These are phyloP conservation scores for Archips crataeganus DNA, from an alignment of 2,888 invertebrate genomes.

Conservation along the genomic window DNA sequence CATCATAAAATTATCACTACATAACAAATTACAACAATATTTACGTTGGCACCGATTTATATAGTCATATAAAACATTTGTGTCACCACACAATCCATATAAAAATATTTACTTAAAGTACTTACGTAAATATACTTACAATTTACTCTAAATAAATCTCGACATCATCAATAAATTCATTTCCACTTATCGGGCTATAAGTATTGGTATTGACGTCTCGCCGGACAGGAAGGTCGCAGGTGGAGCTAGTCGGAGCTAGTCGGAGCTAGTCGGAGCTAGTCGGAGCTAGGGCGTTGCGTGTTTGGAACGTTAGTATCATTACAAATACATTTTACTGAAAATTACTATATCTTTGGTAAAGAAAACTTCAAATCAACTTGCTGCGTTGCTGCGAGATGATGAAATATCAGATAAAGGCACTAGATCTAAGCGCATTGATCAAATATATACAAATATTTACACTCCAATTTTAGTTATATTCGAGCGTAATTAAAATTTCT, in stretches of 20 bases:
- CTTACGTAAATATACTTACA: slow-evolving; percentile 79
- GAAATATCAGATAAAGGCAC: slow-evolving; percentile 49
- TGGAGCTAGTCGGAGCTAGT: slow-evolving; percentile 41
- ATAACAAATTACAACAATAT: slow-evolving; percentile 85
- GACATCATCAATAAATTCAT: slow-evolving; percentile 78
- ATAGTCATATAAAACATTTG: slow-evolving; percentile 79
- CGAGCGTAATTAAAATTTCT: slow-evolving; percentile 20
- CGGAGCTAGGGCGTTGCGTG: slow-evolving; percentile 25
- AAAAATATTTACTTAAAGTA: slow-evolving; percentile 83
- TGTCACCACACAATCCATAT: slow-evolving; percentile 77
- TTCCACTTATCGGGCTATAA: slow-evolving; percentile 67
- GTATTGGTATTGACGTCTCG: slow-evolving; percentile 70
- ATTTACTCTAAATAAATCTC: slow-evolving; percentile 80
- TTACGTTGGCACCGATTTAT: slow-evolving; percentile 84
- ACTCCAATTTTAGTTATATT: slow-evolving; percentile 25
- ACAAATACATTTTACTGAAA: slow-evolving; percentile 26
- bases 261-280: too few species aligned
- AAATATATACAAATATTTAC: slow-evolving; percentile 37
- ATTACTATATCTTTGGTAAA: slow-evolving; percentile 60
- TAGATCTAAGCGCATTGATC: slow-evolving; percentile 48
- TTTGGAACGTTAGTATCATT: slow-evolving; percentile 41
- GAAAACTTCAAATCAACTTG: slow-evolving; percentile 29
- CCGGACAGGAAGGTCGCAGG: slow-evolving; percentile 58
- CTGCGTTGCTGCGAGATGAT: slow-evolving; percentile 27
- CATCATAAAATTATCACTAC: slow-evolving; percentile 82